Evolutionary conservation across 2,888 invertebrate species (phyloP).

Genomic region (Archips crataeganus): DNA sequence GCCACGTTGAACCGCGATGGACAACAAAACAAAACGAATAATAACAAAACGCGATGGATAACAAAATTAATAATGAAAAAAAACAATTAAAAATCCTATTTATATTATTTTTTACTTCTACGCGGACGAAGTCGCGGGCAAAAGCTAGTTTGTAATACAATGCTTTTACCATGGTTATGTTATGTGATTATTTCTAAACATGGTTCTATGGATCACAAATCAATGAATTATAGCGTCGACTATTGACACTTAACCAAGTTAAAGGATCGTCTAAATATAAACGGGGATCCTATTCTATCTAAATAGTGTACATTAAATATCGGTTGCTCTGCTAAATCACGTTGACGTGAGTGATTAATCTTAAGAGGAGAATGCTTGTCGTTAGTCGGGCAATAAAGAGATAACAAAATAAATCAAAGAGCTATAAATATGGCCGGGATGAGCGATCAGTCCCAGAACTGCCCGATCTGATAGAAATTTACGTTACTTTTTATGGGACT

Average conservation of each 20-base stretch:
- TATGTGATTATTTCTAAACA: constrained; percentile 9
- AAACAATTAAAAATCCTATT: too few relatives aligned
- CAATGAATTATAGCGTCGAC: constrained; percentile 64
- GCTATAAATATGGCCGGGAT: constrained; percentile 80
- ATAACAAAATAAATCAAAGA: constrained; percentile 85
- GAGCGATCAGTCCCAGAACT: constrained; percentile 81
- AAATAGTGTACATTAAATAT: constrained; percentile 83
- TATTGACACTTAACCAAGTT: constrained; percentile 73
- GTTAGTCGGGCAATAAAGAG: constrained; percentile 83
- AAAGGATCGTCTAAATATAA: constrained; percentile 77
- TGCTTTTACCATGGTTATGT: not conserved
- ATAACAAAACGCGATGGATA: too few relatives aligned
- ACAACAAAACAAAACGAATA: too few relatives aligned
- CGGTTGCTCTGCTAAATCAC: constrained; percentile 84
- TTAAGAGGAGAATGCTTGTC: constrained; percentile 82
- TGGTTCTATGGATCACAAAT: constrained; percentile 29
- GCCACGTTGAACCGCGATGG: too few relatives aligned
- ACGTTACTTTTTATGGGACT: constrained; percentile 77
- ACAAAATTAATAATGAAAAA: too few relatives aligned
- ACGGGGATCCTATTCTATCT: constrained; percentile 76
- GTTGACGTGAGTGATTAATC: constrained; percentile 83
- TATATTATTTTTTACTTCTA: too few relatives aligned
- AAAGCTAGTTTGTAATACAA: constrained; percentile 17
- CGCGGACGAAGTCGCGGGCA: too few relatives aligned
- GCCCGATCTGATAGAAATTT: constrained; percentile 75